Base-by-base conservation (phyloP, 2,888 invertebrate genomes). In the Deilephila porcellus region DNA sequence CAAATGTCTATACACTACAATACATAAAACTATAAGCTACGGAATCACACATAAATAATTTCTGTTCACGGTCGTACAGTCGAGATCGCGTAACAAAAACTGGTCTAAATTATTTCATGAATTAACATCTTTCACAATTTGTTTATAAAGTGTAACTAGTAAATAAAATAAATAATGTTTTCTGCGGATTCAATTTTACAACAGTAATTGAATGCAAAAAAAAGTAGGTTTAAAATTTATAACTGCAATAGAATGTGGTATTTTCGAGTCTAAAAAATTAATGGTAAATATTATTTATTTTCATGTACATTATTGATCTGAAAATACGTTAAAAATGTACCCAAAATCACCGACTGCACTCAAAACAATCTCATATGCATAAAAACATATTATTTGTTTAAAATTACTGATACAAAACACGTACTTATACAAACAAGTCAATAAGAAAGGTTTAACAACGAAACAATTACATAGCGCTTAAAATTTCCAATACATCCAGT, bases 1-100 rank as follows among this genome's bases (percentile, higher is more conserved):
- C 80, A 82, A 85, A 85, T 88, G 87, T 87, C 89, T 91, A 90
- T 90, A 90, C 86, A 90, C 88, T 91, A 91, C 80, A 87, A 85
- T 88, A 90, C 88, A 88, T 79, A 86, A 77, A 81, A 82, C 75
- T 78, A 64, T 88, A 86, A 83, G 84, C 90, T 92, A 93, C 86
- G 85, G 89, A 91, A 94, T 94, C 94, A 94, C 94, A 93, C 93
- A 93, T 93, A 94, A 93, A 94, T 94, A 93, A 92, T 91, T 88
- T 91, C 88, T 89, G 87, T 89, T 87, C 88, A 90, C 90, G 85
- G 87, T 85, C 85, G 80, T 86, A 88, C 84, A 88, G 78, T 74
- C 78, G 73, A 64, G 25, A 52, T 67, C 29, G 17, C 17, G 32
- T 64, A 19, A 11, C 37, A n/a, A n/a, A 20, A 11, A 20, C n/a